Percentiles rank a stretch among this genome's conserved stretches.
These are phyloP conservation scores for Agriotes lineatus DNA, from an alignment of 2,888 invertebrate genomes.

Conservation along the genomic window DNA sequence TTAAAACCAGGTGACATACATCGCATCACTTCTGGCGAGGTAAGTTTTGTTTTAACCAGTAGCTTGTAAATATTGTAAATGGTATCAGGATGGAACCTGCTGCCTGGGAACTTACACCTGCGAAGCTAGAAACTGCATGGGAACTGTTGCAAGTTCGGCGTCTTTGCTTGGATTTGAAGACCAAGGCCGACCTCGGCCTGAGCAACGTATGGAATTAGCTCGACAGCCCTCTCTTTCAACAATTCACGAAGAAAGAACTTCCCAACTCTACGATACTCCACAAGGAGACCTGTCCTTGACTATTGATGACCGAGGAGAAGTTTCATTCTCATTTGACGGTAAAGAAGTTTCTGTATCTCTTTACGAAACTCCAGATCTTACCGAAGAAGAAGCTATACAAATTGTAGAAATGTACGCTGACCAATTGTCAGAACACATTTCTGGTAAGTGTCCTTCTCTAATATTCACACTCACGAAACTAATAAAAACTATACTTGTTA, in stretches of 20 bases:
- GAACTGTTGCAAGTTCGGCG: slow-evolving; percentile 88
- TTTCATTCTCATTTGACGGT: slow-evolving; percentile 92
- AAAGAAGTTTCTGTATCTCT: slow-evolving; percentile 92
- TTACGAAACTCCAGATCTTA: slow-evolving; percentile 92
- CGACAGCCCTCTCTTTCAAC: slow-evolving; percentile 89
- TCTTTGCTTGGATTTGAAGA: slow-evolving; percentile 90
- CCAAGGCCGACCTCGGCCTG: slow-evolving; percentile 69
- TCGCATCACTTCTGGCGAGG: slow-evolving; percentile 87
- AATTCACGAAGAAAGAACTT: slow-evolving; percentile 91
- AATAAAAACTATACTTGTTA: slow-evolving; percentile 51
- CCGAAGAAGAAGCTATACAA: slow-evolving; percentile 91
- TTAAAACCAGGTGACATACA: slow-evolving; percentile 93
- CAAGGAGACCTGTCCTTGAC: slow-evolving; percentile 77
- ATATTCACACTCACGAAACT: not conserved
- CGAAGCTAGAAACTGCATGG: slow-evolving; percentile 93
- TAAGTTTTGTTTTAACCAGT: slow-evolving; percentile 47
- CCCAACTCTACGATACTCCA: slow-evolving; percentile 88
- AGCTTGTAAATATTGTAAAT: slow-evolving; percentile 6
- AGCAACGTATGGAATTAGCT: slow-evolving; percentile 71
- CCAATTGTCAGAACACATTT: slow-evolving; percentile 89
- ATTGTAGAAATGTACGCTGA: slow-evolving; percentile 96
- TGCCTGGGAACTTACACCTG: slow-evolving; percentile 92
- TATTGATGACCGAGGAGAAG: slow-evolving; percentile 85
- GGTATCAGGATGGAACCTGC: slow-evolving; percentile 80
- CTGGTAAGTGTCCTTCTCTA: slow-evolving; percentile 64